Evolutionary conservation across 2,888 invertebrate species (phyloP).

Genomic region (Diachrysia chrysitis): DNA sequence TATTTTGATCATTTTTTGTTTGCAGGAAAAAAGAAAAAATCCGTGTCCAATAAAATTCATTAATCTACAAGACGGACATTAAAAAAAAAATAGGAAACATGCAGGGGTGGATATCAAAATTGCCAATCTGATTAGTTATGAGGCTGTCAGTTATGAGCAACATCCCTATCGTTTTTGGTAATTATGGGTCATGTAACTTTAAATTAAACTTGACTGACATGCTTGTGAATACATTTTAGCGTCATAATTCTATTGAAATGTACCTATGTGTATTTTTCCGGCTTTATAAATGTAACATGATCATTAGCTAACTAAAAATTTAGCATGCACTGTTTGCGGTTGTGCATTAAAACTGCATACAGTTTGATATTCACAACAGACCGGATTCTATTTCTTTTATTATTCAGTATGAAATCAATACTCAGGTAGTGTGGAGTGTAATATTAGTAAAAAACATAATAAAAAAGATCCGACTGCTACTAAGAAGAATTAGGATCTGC

Average conservation of each 20-base stretch:
- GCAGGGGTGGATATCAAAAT: background rate
- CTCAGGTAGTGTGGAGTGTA: background rate
- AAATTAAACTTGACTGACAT: background rate
- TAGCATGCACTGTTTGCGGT: background rate
- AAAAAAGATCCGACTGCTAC: too few relatives aligned
- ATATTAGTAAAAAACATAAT: too few relatives aligned
- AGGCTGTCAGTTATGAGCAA: background rate
- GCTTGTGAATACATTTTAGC: background rate
- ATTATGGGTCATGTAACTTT: background rate
- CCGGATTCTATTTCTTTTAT: background rate
- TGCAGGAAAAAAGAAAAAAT: too few relatives aligned
- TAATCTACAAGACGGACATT: too few relatives aligned
- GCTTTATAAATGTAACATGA: background rate
- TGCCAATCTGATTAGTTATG: background rate
- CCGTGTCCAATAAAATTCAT: too few relatives aligned
- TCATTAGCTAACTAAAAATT: background rate
- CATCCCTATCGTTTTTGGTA: background rate
- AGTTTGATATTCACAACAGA: background rate
- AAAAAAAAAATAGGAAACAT: background rate
- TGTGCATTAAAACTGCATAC: background rate
- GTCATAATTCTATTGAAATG: background rate
- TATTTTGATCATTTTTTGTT: too few relatives aligned
- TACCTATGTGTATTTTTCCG: background rate
- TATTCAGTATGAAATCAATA: constrained; percentile 10
- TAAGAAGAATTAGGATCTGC: too few relatives aligned